Base-by-base conservation (phyloP, 2,113 vertebrate species). In the Tragelaphus strepsiceros region DNA sequence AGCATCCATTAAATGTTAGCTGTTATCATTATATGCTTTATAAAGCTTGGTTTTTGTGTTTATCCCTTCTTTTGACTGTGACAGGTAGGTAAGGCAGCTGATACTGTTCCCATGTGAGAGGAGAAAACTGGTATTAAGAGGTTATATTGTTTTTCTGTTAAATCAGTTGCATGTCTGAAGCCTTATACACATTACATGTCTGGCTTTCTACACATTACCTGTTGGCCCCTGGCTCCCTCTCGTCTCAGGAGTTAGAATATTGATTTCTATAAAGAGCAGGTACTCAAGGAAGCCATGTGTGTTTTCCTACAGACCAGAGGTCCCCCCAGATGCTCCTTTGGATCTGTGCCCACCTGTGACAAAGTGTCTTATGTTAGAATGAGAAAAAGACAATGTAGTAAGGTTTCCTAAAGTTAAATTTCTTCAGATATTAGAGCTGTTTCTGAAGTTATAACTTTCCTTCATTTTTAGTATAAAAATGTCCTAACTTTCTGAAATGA, bases 391-490 rank as follows among this genome's bases (percentile, higher is more conserved):
- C 39, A 88, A 61, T 19, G 14, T 71, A 59, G 35, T 74, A 13
- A 82, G 21, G 19, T 74, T 94, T 91, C 58, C 85, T 35, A n/a
- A 88, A 62, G 71, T 32, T 61, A 94, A 89, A 54, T 87, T 88
- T 96, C 89, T 86, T 93, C 35, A 53, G 51, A 43, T 93, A 46
- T 87, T 94, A 88, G 78, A 43, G 51, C 11, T 46, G 58, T 51
- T 43, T 56, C 86, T 71, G 54, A 92, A 39, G 3, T n/a, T 71
- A 53, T 51, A 88, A 35, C 28, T 21, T 56, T 84, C 58, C 28
- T 84, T 91, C 62, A 43, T 74, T 92, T 96, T 97, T 56, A 78
- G 46, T 90, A 58, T 89, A 89, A 88, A 83, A n/a, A 53, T 77
- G 14, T 82, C 78, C n/a, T 92, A 28, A 80, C 16, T 93, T 98